Percentiles rank a stretch among this genome's conserved stretches.
phyloP scores from a whole-genome alignment of 2,888 invertebrate species.

The Elegia similella region DNA sequence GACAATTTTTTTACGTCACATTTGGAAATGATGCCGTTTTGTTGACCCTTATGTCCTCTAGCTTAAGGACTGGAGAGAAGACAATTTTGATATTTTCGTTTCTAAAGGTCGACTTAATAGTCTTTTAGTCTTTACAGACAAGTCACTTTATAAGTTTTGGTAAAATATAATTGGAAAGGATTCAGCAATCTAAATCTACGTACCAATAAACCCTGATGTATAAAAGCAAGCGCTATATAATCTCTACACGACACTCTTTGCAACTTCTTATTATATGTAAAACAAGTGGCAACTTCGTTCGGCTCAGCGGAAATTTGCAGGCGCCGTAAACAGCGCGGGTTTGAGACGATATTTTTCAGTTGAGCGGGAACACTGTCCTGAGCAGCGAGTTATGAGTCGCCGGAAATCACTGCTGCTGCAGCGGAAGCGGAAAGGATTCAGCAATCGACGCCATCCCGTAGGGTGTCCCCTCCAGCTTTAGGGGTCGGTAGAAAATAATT shows the following conservation, averaged over 20 bases:
- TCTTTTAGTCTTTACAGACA: too few species aligned
- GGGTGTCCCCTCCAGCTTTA: conserved; percentile 41
- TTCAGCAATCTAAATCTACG: too few species aligned
- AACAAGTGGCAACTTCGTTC: conserved; percentile 11
- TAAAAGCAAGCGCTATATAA: neutral
- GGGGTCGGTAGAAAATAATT: too few species aligned
- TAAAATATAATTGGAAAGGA: too few species aligned
- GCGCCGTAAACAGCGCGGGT: conserved; percentile 46
- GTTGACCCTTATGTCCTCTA: too few species aligned
- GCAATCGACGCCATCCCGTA: conserved; percentile 69
- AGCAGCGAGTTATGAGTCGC: conserved; percentile 60
- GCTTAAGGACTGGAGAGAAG: too few species aligned
- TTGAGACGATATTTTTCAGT: conserved; percentile 56
- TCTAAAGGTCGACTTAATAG: too few species aligned
- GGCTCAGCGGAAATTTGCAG: conserved; percentile 36
- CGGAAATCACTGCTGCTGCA: conserved; percentile 53
- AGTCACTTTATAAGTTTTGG: too few species aligned
- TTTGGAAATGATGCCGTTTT: too few species aligned
- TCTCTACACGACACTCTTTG: neutral
- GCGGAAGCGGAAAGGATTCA: conserved; percentile 75
- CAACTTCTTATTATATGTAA: conserved; percentile 10
- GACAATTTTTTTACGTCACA: too few species aligned
- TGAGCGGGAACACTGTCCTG: conserved; percentile 55
- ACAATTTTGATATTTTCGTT: too few species aligned
- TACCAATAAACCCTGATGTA: too few species aligned